A percentile compares a stretch with the other conserved stretches of the same genome.
Conservation (phyloP, 2,113 vertebrate genomes). For the Salvator merianae region DNA sequence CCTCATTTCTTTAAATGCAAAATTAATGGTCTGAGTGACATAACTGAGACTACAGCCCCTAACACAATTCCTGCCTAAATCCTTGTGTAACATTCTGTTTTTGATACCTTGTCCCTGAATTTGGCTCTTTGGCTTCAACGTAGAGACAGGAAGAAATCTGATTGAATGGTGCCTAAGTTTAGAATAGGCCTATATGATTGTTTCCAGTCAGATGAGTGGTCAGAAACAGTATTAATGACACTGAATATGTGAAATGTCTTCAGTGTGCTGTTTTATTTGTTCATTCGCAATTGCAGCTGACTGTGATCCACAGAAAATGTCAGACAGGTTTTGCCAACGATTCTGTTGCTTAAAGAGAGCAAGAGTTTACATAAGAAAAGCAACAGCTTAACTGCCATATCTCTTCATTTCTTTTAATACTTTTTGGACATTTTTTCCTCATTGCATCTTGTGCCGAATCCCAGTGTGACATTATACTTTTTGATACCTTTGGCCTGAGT, state of each 20-base stretch:
- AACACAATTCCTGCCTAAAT: not conserved
- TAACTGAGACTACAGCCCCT: not conserved
- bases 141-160: not conserved
- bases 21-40: slow-evolving; percentile 2
- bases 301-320: too few species aligned
- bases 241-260: not conserved
- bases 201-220: slow-evolving; percentile 14
- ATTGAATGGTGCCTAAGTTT: not conserved
- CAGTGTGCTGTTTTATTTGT: not conserved
- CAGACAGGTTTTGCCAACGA: too few species aligned
- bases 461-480: not conserved
- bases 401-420: not conserved
- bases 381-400: not conserved
- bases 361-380: too few species aligned
- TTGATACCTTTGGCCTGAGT: not conserved
- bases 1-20: not conserved
- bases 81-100: too few species aligned
- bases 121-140: too few species aligned
- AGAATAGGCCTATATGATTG: not conserved
- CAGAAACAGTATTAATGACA: not conserved
- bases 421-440: not conserved
- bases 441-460: not conserved
- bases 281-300: too few species aligned
- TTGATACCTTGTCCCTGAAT: too few species aligned
- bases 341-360: too few species aligned